Evolutionary conservation across 2,113 vertebrate genomes (phyloP).

Genomic region (Leptosomus discolor): DNA sequence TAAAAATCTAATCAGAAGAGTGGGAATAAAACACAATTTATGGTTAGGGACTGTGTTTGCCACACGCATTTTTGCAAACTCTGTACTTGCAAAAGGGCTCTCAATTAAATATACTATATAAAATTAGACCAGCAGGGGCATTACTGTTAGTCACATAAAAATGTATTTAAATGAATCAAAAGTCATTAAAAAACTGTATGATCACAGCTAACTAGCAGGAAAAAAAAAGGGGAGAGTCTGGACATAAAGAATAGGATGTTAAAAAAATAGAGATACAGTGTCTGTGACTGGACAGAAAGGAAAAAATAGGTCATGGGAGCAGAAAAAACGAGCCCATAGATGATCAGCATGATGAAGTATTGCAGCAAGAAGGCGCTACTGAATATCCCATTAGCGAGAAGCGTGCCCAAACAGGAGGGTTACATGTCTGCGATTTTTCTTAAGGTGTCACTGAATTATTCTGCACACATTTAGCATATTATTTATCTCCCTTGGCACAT

Average conservation of each 20-base stretch:
- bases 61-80: not conserved
- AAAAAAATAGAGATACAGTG: not conserved
- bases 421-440: not conserved
- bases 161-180: not conserved
- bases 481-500: not conserved
- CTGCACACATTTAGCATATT: not conserved
- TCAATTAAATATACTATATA: constrained; percentile 8
- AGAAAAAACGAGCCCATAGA: not conserved
- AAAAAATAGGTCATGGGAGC: not conserved
- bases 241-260: not conserved
- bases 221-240: not conserved
- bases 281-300: not conserved
- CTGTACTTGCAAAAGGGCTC: not conserved
- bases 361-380: not conserved
- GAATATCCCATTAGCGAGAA: not conserved
- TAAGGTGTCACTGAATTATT: not conserved
- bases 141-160: not conserved
- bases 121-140: not conserved
- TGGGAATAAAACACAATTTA: not conserved
- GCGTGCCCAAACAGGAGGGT: accelerated
- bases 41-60: not conserved
- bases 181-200: not conserved
- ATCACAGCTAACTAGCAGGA: not conserved
- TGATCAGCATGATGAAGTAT: not conserved
- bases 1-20: constrained; percentile 2